Evolutionary conservation across 2,888 invertebrate species (phyloP).

Genomic region (Eilema griseolum): DNA sequence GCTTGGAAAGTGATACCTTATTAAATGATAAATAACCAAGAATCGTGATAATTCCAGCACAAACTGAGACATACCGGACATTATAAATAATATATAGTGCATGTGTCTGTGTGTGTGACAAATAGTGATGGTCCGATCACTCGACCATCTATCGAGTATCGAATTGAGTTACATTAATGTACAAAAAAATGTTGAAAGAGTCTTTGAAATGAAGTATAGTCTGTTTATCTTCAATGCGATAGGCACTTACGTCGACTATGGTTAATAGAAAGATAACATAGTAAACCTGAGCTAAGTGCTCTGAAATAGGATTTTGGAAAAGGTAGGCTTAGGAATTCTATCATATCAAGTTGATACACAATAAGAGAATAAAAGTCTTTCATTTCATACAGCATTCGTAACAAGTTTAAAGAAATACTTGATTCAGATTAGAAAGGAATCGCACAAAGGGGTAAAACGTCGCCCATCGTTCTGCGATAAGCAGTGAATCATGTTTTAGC

Average conservation of each 20-base stretch:
- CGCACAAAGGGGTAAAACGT: too few species aligned
- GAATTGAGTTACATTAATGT: neutral
- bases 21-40: neutral
- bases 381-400: too few species aligned
- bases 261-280: neutral
- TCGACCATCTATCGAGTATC: neutral
- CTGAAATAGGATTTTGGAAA: neutral
- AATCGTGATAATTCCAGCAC: neutral
- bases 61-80: neutral
- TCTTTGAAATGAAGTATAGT: neutral
- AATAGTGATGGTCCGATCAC: neutral
- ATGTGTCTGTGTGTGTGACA: neutral
- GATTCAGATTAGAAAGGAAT: too few species aligned
- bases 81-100: neutral
- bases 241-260: neutral
- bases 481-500: too few species aligned
- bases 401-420: too few species aligned
- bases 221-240: neutral
- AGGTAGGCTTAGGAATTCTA: too few species aligned
- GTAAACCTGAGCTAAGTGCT: neutral
- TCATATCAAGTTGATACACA: too few species aligned
- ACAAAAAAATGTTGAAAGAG: neutral
- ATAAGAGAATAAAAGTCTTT: too few species aligned
- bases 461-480: too few species aligned
- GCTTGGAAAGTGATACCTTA: neutral